A percentile compares a stretch with the other conserved stretches of the same genome.
Evolutionary conservation across 2,888 invertebrate species (phyloP).

Genomic region (Neoascia interrupta): DNA sequence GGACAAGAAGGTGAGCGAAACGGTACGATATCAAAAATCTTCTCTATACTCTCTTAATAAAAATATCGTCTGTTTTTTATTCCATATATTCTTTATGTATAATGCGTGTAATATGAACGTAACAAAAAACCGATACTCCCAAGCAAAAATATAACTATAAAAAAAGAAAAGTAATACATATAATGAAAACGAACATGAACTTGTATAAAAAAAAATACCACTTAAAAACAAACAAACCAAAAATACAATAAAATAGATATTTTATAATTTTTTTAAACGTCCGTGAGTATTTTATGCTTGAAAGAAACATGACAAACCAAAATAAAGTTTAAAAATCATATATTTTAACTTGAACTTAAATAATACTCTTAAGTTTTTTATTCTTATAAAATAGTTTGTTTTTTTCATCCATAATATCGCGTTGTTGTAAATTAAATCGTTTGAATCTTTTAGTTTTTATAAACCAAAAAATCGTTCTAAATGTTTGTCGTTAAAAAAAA

Average conservation of each 20-base stretch:
- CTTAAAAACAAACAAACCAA: conserved; percentile 35
- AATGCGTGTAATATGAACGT: conserved; percentile 68
- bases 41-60: conserved; percentile 82
- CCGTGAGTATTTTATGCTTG: conserved; percentile 71
- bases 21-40: conserved; percentile 89
- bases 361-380: conserved; percentile 20
- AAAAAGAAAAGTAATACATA: conserved; percentile 63
- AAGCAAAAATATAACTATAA: conserved; percentile 71
- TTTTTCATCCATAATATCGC: conserved; percentile 51
- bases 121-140: conserved; percentile 50
- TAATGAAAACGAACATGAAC: conserved; percentile 36
- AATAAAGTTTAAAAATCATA: conserved; percentile 11
- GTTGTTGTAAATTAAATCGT: conserved; percentile 50
- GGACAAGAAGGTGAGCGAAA: conserved; percentile 99
- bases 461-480: conserved; percentile 52
- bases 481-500: conserved; percentile 62
- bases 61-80: conserved; percentile 74
- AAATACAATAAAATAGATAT: conserved; percentile 62
- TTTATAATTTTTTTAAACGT: conserved; percentile 61
- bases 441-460: conserved; percentile 19
- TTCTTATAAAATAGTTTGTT: conserved; percentile 18
- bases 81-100: conserved; percentile 70
- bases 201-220: conserved; percentile 49
- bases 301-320: conserved; percentile 37
- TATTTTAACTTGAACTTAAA: background rate